Evolutionary conservation across 1,140 invertebrate genomes (phyloP).

Genomic region (Lutraria rhynchaena): DNA sequence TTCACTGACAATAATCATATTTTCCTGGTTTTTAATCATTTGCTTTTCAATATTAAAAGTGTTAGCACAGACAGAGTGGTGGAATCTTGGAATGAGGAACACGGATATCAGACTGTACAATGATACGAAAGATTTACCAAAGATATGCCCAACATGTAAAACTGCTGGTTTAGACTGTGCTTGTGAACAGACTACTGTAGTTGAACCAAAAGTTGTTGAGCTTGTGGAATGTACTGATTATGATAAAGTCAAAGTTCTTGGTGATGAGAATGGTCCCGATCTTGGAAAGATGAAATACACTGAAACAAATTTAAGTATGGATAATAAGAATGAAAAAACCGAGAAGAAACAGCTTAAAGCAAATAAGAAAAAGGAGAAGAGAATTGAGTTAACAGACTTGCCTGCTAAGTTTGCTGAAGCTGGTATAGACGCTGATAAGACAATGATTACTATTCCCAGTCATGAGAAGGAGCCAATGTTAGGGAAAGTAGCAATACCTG

Average conservation of each 20-base stretch:
- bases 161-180: constrained; percentile 7
- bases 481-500: constrained; percentile 12
- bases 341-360: constrained; percentile 8
- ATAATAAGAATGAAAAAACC: background rate
- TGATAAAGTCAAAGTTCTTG: constrained; percentile 29
- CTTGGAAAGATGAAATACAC: constrained; percentile 36
- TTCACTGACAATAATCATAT: no score
- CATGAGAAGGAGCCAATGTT: constrained; percentile 26
- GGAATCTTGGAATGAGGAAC: constrained; percentile 27
- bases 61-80: constrained; percentile 16
- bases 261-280: constrained; percentile 7
- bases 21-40: background rate
- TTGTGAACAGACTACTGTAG: constrained; percentile 1
- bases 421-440: constrained; percentile 23
- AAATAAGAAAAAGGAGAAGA: constrained; percentile 18
- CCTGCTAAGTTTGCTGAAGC: constrained; percentile 14
- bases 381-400: constrained; percentile 14
- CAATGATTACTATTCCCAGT: background rate
- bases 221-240: constrained; percentile 16
- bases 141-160: constrained; percentile 28
- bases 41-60: background rate
- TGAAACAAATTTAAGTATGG: constrained; percentile 32
- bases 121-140: background rate
- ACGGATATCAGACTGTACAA: constrained; percentile 20
- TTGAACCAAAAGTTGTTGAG: constrained; percentile 36